phyloP scores from a whole-genome alignment of 2,113 vertebrate genomes.

The Trachemys scripta region DNA sequence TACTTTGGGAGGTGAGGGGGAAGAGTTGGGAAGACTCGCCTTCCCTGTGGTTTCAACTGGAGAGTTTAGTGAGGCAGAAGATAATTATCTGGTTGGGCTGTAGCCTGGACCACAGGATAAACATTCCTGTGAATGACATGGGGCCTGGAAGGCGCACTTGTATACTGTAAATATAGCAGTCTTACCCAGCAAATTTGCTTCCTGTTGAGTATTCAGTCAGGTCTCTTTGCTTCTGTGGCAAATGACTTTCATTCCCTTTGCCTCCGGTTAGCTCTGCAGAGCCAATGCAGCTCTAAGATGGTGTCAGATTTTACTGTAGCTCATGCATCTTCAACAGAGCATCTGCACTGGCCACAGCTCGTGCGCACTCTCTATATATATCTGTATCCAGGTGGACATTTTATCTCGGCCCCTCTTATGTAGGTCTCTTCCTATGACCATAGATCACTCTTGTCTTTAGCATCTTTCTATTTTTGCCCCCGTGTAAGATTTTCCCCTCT shows the following conservation, averaged over 20 bases:
- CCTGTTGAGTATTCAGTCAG: not conserved
- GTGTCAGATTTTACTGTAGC: not conserved
- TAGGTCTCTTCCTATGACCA: not conserved
- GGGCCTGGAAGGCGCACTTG: too few species aligned
- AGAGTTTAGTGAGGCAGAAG: not conserved
- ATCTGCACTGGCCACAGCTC: rapidly evolving
- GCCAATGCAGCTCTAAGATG: rapidly evolving
- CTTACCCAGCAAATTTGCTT: not conserved
- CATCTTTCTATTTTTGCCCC: not conserved
- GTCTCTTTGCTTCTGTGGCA: not conserved
- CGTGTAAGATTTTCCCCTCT: not conserved
- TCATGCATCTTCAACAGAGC: not conserved
- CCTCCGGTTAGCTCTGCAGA: not conserved
- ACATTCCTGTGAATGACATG: not conserved
- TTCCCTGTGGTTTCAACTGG: not conserved
- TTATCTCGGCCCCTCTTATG: rapidly evolving
- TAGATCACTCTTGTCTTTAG: not conserved
- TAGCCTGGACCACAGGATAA: not conserved
- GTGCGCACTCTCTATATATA: too few species aligned
- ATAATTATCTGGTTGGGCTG: not conserved
- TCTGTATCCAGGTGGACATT: not conserved
- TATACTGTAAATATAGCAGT: not conserved
- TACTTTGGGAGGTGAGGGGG: rapidly evolving
- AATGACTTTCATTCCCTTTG: not conserved
- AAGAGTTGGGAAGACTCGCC: rapidly evolving